Base-by-base conservation (phyloP, 2,797 vertebrate genomes). In the Typhlichthys eigenmanni region DNA sequence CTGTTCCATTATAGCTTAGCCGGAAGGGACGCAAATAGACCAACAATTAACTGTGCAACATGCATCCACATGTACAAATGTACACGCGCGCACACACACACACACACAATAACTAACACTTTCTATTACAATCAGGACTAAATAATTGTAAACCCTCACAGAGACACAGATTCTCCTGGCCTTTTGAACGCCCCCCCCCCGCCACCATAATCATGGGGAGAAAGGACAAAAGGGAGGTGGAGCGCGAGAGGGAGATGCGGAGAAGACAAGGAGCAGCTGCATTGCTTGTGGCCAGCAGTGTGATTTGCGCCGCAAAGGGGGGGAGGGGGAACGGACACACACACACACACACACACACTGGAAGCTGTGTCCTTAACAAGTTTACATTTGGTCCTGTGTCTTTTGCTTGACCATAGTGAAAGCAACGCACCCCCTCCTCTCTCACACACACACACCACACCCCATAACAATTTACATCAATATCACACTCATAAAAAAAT, bases 261-360 rank as follows among this genome's bases (percentile, higher is more conserved):
- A 69, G 43, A 93, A 78, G 95, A 96, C 86, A 93, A 94, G 75
- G 95, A 81, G 80, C 93, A 93, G 96, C 97, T 96, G 80, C 94
- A 87, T 74, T 91, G 94, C 64, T 89, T 91, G 87, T 93, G 95
- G 76, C 84, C 86, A 72, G 87, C 87, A 84, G 80, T 52, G 65
- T 80, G 81, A 88, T 85, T 79, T 77, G 81, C 78, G 62, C 85
- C 60, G 68, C 71, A 76, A 86, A 82, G 64, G 68, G 45, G 16
- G 16, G 10, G 8, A 11, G 10, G 19, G 19, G 19, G 19, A 19
- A 19, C 17, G 17, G 17, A 19, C 19, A 1, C 1, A 19, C 19
- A 19, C 19, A 19, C 19, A 19, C 19, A 19, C 19, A 19, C 19
- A 57, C 49, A 74, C 60, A 66, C 55, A 68, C 71, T 78, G 59